Evolutionary conservation across 1,140 invertebrate genomes (phyloP).

Genomic region (Drosophila pallidifrons): DNA sequence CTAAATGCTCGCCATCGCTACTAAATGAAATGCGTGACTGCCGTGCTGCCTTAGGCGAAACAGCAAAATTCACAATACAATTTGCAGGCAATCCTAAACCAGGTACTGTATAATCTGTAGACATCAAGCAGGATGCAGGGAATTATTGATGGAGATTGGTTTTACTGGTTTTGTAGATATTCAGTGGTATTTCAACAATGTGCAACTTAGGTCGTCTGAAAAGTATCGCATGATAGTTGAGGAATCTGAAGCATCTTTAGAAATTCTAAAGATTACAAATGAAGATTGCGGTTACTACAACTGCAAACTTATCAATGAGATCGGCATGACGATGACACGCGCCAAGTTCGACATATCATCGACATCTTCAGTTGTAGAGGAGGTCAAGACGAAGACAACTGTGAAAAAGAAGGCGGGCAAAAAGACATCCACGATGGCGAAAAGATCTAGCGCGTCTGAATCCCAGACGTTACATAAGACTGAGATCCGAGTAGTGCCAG

Average conservation of each 20-base stretch:
- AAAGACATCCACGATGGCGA: constrained; percentile 49
- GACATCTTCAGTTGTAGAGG: constrained; percentile 65
- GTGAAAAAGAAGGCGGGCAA: constrained; percentile 72
- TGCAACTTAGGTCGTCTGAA: constrained; percentile 90
- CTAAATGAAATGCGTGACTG: constrained; percentile 92
- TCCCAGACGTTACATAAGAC: constrained; percentile 56
- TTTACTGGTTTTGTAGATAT: constrained; percentile 88
- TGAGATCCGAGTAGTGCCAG: constrained; percentile 66
- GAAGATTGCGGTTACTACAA: constrained; percentile 93
- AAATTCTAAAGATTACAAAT: constrained; percentile 89
- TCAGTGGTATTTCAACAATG: constrained; percentile 95
- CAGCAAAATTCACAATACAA: constrained; percentile 90
- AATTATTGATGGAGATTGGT: constrained; percentile 49
- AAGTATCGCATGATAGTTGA: constrained; percentile 89
- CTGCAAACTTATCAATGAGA: constrained; percentile 93
- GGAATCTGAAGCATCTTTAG: constrained; percentile 90
- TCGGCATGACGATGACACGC: constrained; percentile 92
- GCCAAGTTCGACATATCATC: constrained; percentile 90
- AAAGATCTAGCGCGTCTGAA: constrained; percentile 40
- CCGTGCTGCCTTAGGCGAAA: constrained; percentile 90
- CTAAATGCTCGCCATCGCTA: constrained; percentile 92
- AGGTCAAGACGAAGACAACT: constrained; percentile 84
- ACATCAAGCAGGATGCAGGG: not conserved
- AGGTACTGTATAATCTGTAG: constrained; percentile 87
- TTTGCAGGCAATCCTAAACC: constrained; percentile 94